Evolutionary conservation across 1,140 invertebrate species (phyloP).

Genomic region (Dinoponera quadriceps): DNA sequence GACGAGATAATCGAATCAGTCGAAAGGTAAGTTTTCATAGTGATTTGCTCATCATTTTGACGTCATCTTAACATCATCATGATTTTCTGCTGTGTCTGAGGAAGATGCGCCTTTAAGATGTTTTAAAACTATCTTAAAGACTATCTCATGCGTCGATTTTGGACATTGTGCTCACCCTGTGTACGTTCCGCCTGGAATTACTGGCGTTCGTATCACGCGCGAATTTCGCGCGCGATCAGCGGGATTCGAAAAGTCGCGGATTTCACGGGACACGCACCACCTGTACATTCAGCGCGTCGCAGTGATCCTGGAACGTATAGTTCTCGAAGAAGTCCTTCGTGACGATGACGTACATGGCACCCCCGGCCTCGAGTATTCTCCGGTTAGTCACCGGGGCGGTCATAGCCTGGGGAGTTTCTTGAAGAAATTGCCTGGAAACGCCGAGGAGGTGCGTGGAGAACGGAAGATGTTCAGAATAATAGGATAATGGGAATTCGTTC

Average conservation of each 20-base stretch:
- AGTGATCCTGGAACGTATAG: slow-evolving; percentile 64
- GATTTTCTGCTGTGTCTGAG: no score
- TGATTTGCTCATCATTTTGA: no score
- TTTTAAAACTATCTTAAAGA: no score
- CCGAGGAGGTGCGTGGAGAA: background rate
- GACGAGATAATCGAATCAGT: no score
- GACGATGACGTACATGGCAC: slow-evolving; percentile 67
- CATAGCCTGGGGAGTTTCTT: slow-evolving; percentile 67
- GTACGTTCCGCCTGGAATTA: no score
- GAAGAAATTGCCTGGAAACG: slow-evolving; percentile 73
- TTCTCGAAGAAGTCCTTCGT: slow-evolving; percentile 58
- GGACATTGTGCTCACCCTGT: no score
- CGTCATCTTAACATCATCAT: no score
- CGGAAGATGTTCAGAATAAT: no score
- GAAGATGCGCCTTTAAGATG: no score
- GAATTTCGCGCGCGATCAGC: background rate
- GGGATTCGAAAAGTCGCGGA: background rate
- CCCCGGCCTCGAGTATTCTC: slow-evolving; percentile 49
- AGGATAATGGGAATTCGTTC: background rate
- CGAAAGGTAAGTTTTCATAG: no score
- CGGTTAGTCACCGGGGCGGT: slow-evolving; percentile 67
- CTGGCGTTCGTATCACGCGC: background rate
- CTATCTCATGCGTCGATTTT: no score
- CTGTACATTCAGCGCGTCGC: slow-evolving; percentile 60
- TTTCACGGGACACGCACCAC: slow-evolving; percentile 39